Base-by-base conservation (phyloP, 1,140 invertebrate genomes). In the Trichomalopsis sarcophagae region DNA sequence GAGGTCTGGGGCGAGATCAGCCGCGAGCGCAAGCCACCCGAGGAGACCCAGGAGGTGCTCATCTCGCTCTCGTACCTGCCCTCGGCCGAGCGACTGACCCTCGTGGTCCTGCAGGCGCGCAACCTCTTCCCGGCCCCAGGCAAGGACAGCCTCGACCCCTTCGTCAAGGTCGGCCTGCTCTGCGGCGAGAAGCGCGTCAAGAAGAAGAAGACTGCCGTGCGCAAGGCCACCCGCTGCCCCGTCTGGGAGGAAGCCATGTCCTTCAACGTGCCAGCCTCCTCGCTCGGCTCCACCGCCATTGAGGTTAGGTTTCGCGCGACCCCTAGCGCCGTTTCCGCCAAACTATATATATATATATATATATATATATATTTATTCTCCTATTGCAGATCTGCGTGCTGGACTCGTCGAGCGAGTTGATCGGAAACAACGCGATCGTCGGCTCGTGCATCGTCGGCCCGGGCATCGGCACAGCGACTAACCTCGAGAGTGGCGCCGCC, bases 241-340 rank as follows among this genome's bases (percentile, higher is more conserved):
- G 96, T 98, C 11, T 99, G 98, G 97, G 98, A 99, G 91, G 98
- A 99, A 92, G 97, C 97, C 6, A 95, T 98, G 87, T 96, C 97
- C 17, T 99, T 99, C 91, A 98, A 98, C 91, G 94, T 98, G 88
- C 93, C 96, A 75, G 95, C 96, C 7, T 93, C 94, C 62, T 95
- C 95, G 88, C 92, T 97, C 3, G 94, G 95, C 66, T 94, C 95
- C 87, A 95, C 96, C 86, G 96, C 96, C 69, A 95, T 97, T 88
- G 97, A 97, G 95, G 96, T 97, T 92, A 91, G 23, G 3, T 85
- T 13, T 55, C 9, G 0, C 27, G 21, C 69, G 3, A 1, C 69
- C 69, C 69, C 62, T 13, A 2, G 17, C 14, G 62, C 1, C 62
- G 40, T 55, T 62, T 13, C 5, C 30, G 0, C 47, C 27, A 27